phyloP scores from a whole-genome alignment of 2,797 vertebrate genomes.

The Gobio occitaniae region DNA sequence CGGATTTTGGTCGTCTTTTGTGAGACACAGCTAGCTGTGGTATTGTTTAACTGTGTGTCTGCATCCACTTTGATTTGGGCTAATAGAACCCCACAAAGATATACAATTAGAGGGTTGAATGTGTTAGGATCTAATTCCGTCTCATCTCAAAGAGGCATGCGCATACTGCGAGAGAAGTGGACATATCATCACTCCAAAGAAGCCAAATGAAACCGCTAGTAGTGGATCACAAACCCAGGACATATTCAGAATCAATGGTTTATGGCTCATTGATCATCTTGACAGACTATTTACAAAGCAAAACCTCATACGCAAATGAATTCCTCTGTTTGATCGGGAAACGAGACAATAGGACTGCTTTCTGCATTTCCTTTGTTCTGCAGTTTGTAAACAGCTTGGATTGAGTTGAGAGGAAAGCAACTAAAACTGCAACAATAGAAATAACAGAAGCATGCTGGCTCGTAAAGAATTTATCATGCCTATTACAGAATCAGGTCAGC shows the following conservation, averaged over 20 bases:
- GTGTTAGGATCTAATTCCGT: slow-evolving; percentile 76
- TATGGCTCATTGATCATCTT: neutral
- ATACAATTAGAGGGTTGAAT: slow-evolving; percentile 74
- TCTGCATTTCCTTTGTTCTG: slow-evolving; percentile 16
- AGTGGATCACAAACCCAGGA: slow-evolving; percentile 7
- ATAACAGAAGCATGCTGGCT: neutral
- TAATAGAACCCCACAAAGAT: slow-evolving; percentile 80
- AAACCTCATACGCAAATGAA: neutral
- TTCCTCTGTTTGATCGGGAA: neutral
- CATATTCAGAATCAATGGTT: slow-evolving; percentile 1
- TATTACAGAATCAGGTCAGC: slow-evolving; percentile 24
- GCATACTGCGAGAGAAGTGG: slow-evolving; percentile 65
- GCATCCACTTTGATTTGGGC: slow-evolving; percentile 78
- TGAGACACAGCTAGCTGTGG: slow-evolving; percentile 74
- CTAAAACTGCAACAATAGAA: slow-evolving; percentile 10
- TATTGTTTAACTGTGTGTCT: slow-evolving; percentile 71
- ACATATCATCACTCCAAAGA: slow-evolving; percentile 65
- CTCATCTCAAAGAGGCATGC: slow-evolving; percentile 75
- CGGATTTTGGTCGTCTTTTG: slow-evolving; percentile 78
- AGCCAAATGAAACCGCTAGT: slow-evolving; percentile 52
- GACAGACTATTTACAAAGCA: slow-evolving; percentile 14
- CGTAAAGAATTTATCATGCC: neutral
- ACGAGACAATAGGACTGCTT: neutral
- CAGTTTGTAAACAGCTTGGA: slow-evolving; percentile 24
- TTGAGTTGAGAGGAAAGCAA: slow-evolving; percentile 17